Evolutionary conservation across 2,888 invertebrate genomes (phyloP).

Genomic region (Esperia sulphurella): DNA sequence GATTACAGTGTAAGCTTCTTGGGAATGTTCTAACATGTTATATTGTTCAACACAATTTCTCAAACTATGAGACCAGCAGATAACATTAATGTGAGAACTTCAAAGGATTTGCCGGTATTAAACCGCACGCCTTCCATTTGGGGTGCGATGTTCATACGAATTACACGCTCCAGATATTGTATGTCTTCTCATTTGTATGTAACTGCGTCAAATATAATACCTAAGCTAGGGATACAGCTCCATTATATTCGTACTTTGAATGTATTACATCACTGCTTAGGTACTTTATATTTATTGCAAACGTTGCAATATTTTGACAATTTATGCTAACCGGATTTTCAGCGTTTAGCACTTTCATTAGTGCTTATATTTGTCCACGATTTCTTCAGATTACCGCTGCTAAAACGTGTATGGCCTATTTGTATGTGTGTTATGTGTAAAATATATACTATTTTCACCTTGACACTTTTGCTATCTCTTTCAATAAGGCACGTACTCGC

Average conservation of each 20-base stretch:
- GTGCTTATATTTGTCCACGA: slow-evolving; percentile 41
- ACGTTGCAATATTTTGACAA: slow-evolving; percentile 3
- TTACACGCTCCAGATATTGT: too few relatives aligned
- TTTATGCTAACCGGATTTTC: slow-evolving; percentile 15
- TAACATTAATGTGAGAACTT: slow-evolving; percentile 16
- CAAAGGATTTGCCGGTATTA: slow-evolving; percentile 22
- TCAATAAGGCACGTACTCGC: slow-evolving; percentile 9
- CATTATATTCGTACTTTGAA: not conserved
- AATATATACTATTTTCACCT: slow-evolving; percentile 28
- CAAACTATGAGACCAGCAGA: slow-evolving; percentile 10
- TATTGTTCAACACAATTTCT: too few relatives aligned
- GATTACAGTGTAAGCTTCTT: too few relatives aligned
- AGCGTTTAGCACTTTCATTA: slow-evolving; percentile 35
- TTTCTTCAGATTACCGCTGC: slow-evolving; percentile 32
- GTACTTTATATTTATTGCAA: not conserved
- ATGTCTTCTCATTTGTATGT: too few relatives aligned
- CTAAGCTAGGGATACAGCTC: not conserved
- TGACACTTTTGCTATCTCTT: slow-evolving; percentile 22
- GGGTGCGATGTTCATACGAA: not conserved
- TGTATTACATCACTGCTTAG: not conserved
- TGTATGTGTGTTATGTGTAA: slow-evolving; percentile 21
- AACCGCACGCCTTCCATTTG: slow-evolving; percentile 13
- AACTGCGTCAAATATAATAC: slow-evolving; percentile 4
- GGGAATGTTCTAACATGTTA: slow-evolving; percentile 4
- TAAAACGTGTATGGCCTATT: slow-evolving; percentile 40